Conservation (phyloP, 1,140 invertebrate species). For the Episyrphus balteatus region DNA sequence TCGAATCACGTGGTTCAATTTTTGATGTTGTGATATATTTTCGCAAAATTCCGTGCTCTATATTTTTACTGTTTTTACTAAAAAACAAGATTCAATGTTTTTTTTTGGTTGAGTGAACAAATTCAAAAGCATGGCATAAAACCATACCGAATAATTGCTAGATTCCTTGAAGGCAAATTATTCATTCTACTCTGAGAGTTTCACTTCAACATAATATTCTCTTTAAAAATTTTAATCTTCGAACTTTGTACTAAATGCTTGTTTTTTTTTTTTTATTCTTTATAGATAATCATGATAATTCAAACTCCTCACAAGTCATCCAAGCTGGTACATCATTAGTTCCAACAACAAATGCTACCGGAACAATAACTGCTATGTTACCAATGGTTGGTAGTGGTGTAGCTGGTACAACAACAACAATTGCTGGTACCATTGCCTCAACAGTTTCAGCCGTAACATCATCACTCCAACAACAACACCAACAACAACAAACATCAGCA, state of each 20-base stretch:
- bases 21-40: too few relatives aligned
- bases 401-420: conserved; percentile 30
- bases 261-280: not conserved
- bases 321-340: conserved; percentile 20
- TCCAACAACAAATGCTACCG: conserved; percentile 39
- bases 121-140: too few relatives aligned
- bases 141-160: too few relatives aligned
- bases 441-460: conserved; percentile 28
- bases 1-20: too few relatives aligned
- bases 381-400: conserved; percentile 1
- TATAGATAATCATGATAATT: conserved; percentile 41
- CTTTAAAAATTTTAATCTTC: too few relatives aligned
- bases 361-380: conserved; percentile 27
- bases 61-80: too few relatives aligned
- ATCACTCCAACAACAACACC: conserved; percentile 9
- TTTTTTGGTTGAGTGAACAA: too few relatives aligned
- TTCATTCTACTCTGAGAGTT: too few relatives aligned
- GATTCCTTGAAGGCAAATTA: too few relatives aligned
- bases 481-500: conserved; percentile 8
- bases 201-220: too few relatives aligned
- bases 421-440: conserved; percentile 38
- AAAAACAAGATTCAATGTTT: too few relatives aligned
- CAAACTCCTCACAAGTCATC: conserved; percentile 39
- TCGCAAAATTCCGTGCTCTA: too few relatives aligned
- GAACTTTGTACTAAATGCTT: not conserved